Base-by-base conservation (phyloP, 2,888 invertebrate genomes). In the Chironomus riparius region DNA sequence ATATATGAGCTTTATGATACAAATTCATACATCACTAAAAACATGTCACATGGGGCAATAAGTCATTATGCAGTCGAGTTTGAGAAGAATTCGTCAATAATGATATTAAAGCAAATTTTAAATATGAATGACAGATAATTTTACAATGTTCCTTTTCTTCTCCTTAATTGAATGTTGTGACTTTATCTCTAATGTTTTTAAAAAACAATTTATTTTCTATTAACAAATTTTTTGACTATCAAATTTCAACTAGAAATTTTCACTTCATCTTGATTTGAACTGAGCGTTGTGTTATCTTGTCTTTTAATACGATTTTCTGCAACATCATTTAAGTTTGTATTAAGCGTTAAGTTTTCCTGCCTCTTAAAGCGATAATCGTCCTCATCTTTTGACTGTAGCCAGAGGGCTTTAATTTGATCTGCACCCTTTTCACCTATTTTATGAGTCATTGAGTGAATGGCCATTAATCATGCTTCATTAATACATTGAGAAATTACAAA, bases 381-480 rank as follows among this genome's bases (percentile, higher is more conserved):
- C 77, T 77, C 78, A 6, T 76, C 74, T 6, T 78, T 65, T 76
- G 71, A 78, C 21, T 83, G 81, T 15, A 87, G 79, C 93, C 93
- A 93, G 48, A 89, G 85, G 71, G 88, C 86, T 81, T 93, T 93
- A 48, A 95, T 89, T 84, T 94, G 82, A 82, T 95, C 94, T 1
- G 94, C 89, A 0, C 91, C 94, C 81, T 94, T 94, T 81, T 95
- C 95, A 68, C 65, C 65, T 65, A 12, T 38, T 38, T 38, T 2
- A 38, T 10, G 38, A 38, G 38, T 38, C 38, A 38, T 38, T 38
- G 10, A 38, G 10, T 38, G 4, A 65, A 65, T 24, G 21, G 13
- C 24, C 22, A 4, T 65, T 21, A 65, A 21, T 7, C 38, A 10
- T 10, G 10, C 38, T 1, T 10, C 10, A 38, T 38, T 38, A 38